Percentiles rank a stretch among this genome's conserved stretches.
Evolutionary conservation across 1,140 invertebrate genomes (phyloP).

Genomic region (Berghia stephanieae): DNA sequence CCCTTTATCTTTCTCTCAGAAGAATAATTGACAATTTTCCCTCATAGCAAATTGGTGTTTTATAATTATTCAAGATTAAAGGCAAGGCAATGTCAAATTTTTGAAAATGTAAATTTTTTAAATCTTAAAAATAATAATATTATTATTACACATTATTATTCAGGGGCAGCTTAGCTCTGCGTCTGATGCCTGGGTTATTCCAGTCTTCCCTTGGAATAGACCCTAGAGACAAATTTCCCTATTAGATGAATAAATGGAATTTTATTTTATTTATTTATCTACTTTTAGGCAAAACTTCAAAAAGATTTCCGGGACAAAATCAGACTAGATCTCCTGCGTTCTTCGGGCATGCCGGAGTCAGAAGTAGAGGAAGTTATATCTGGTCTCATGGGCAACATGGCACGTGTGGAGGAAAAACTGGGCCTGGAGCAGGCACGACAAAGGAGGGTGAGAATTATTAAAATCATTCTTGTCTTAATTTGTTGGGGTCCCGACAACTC

Average conservation of each 20-base stretch:
- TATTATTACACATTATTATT: background rate
- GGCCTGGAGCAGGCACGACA: constrained; percentile 50
- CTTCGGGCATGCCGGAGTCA: constrained; percentile 49
- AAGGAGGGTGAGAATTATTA: constrained; percentile 42
- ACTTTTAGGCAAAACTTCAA: constrained; percentile 43
- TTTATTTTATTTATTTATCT: background rate
- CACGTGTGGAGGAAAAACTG: constrained; percentile 49
- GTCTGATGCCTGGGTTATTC: no score
- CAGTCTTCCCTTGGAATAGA: no score
- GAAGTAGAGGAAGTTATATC: constrained; percentile 55
- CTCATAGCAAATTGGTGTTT: no score
- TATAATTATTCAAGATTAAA: no score
- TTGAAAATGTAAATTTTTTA: no score
- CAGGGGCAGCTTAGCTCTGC: background rate
- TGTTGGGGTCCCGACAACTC: no score
- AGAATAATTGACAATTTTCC: no score
- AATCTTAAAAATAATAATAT: constrained; percentile 5
- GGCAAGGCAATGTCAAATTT: no score
- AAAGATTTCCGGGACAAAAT: constrained; percentile 49
- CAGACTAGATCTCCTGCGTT: constrained; percentile 43
- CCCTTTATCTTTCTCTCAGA: no score
- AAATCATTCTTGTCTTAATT: no score
- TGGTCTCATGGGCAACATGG: constrained; percentile 48
- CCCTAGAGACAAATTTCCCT: no score
- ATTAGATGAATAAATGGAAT: background rate